Conservation (phyloP, 2,888 invertebrate genomes). For the Plusia festucae region DNA sequence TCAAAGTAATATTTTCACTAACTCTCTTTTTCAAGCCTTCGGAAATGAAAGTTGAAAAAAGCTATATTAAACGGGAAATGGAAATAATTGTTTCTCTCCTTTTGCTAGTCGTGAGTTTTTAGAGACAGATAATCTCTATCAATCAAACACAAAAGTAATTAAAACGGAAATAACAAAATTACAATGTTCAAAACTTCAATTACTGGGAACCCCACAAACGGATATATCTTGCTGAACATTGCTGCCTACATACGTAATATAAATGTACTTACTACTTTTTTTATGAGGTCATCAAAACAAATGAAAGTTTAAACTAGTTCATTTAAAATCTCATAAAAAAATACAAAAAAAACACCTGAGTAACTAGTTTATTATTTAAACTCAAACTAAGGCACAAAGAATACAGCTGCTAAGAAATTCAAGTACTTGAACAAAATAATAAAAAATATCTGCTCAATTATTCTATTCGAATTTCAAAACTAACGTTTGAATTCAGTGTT, state of each 20-base stretch:
- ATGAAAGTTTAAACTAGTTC: background rate
- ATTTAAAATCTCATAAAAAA: too few relatives aligned
- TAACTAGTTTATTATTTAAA: too few relatives aligned
- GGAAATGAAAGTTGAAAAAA: constrained; percentile 51
- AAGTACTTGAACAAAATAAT: background rate
- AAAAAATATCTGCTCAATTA: constrained; percentile 12
- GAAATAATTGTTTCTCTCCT: constrained; percentile 51
- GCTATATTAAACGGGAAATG: constrained; percentile 40
- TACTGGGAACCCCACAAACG: background rate
- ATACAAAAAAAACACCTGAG: too few relatives aligned
- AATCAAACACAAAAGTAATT: constrained; percentile 49
- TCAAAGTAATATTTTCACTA: constrained; percentile 33
- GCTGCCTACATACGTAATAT: background rate
- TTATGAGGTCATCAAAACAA: background rate
- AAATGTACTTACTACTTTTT: background rate
- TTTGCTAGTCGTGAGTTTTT: constrained; percentile 37
- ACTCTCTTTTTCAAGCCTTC: constrained; percentile 25
- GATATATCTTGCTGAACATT: background rate
- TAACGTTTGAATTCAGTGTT: too few relatives aligned
- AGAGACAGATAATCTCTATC: constrained; percentile 43
- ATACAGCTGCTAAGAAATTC: too few relatives aligned
- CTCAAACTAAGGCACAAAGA: too few relatives aligned
- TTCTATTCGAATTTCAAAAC: constrained; percentile 10
- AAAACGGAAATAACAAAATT: constrained; percentile 29
- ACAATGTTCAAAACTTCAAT: constrained; percentile 7